Base-by-base conservation (phyloP, 2,888 invertebrate species). In the Rotaria socialis region DNA sequence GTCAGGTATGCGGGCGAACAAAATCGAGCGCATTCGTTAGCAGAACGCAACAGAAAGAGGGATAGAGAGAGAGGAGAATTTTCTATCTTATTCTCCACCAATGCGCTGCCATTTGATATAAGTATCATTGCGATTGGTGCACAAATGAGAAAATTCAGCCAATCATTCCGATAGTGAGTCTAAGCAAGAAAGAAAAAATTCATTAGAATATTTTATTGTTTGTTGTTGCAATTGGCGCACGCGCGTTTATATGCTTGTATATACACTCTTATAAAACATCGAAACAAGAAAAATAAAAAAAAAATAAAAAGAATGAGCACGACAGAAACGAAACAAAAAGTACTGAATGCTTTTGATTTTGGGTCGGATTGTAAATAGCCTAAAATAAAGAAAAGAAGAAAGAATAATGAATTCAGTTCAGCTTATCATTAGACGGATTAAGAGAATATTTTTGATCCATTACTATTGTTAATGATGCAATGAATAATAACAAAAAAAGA, bases 161-260 rank as follows among this genome's bases (percentile, higher is more conserved):
- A 60, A 60, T 60, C n/a, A 60, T 60, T n/a, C 27, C 58, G 6
- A 60, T 60, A n/a, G n/a, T n/a, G 8, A 27, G 58, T n/a, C n/a
- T 60, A 14, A 14, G 24, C n/a, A 60, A 60, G 58, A 60, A 60
- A 60, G 58, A 60, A 60, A 60, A 52, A 60, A 60, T 60, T 60
- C 58, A 60, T 60, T 60, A 60, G 58, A 60, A 60, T 60, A 60
- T 60, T 60, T 60, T 60, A 60, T 60, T 60, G 58, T 60, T 60
- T 60, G 58, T 60, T 60, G 58, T 60, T 60, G 58, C 58, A 60
- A 60, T 60, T 60, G 58, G 58, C 58, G 58, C 58, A 60, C 58
- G n/a, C 24, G 27, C 58, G 27, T 27, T 11, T 60, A 60, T 60
- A 60, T 60, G 3, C 58, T 8, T 24, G 8, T 1, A 56, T 24